A percentile compares a stretch with the other conserved stretches of the same genome.
phyloP scores from a whole-genome alignment of 2,113 vertebrate species.

The Aphelocoma coerulescens region DNA sequence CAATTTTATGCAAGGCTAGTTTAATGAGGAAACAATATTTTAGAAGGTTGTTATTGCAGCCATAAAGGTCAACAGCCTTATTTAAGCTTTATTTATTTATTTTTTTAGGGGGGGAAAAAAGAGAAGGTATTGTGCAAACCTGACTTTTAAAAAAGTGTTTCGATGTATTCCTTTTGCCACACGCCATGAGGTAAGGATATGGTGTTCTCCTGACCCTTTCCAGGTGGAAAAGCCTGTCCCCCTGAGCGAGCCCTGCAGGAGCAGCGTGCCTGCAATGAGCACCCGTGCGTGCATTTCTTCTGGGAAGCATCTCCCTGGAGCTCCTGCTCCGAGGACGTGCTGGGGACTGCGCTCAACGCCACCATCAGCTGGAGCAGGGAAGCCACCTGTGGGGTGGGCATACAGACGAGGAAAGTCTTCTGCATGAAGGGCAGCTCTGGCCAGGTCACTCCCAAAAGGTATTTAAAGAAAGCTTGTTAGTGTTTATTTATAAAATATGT shows the following conservation, averaged over 20 bases:
- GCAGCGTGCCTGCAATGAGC: constrained; percentile 84
- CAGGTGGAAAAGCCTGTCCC: constrained; percentile 87
- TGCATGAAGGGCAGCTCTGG: constrained; percentile 84
- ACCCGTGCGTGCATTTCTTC: constrained; percentile 82
- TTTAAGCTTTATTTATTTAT: constrained; percentile 31
- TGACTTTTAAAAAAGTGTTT: background rate
- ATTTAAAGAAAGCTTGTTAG: background rate
- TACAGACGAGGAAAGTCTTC: constrained; percentile 84
- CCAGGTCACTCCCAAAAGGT: constrained; percentile 89
- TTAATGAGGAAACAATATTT: constrained; percentile 60
- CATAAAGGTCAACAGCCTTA: constrained; percentile 45
- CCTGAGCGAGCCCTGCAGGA: constrained; percentile 81
- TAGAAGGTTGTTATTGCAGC: constrained; percentile 34
- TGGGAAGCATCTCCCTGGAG: constrained; percentile 90
- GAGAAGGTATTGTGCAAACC: background rate
- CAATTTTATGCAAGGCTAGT: constrained; percentile 58
- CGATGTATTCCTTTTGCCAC: background rate
- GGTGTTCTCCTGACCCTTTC: background rate
- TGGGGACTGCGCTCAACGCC: constrained; percentile 68
- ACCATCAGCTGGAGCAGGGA: constrained; percentile 70
- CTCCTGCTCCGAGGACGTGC: constrained; percentile 75
- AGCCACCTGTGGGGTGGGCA: constrained; percentile 78
- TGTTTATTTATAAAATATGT: background rate
- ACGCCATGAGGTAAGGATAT: background rate
- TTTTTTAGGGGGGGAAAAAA: rapidly evolving